phyloP scores from a whole-genome alignment of 2,113 vertebrate species.

The Rhinichthys klamathensis region DNA sequence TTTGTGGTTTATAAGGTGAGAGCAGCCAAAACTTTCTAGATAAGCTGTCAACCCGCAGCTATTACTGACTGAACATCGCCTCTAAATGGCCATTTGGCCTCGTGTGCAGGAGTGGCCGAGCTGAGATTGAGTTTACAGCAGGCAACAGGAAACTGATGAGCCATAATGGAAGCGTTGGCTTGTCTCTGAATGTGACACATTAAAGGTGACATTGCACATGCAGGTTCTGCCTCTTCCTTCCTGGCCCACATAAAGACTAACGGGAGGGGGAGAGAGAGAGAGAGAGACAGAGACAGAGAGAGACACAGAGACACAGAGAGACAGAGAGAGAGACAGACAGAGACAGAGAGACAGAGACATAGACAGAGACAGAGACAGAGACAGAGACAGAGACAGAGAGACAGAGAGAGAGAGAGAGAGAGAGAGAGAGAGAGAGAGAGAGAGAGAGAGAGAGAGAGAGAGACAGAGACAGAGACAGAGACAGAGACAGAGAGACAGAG shows the following conservation, averaged over 20 bases:
- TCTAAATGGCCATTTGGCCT: background rate
- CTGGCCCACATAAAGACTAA: constrained; percentile 37
- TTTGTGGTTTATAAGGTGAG: background rate
- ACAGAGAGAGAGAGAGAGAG: background rate
- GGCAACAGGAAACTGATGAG: constrained; percentile 42
- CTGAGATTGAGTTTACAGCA: constrained; percentile 1
- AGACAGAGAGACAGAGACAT: background rate
- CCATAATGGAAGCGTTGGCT: constrained; percentile 43
- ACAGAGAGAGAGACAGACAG: background rate
- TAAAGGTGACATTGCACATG: constrained; percentile 34
- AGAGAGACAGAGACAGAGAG: background rate
- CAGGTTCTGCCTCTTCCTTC: constrained; percentile 21
- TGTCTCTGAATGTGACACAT: constrained; percentile 32
- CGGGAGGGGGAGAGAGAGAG: accelerated
- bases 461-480: no score
- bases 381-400: background rate
- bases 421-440: background rate
- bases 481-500: background rate
- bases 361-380: background rate
- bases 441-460: background rate
- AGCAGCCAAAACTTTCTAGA: background rate
- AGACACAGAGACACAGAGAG: no score
- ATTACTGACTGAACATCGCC: background rate
- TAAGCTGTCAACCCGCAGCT: background rate
- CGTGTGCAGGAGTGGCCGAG: background rate